Evolutionary conservation across 2,888 invertebrate genomes (phyloP), one percentile per base, ranked within the genome.

Genomic region (Julus scandinavius): DNA sequence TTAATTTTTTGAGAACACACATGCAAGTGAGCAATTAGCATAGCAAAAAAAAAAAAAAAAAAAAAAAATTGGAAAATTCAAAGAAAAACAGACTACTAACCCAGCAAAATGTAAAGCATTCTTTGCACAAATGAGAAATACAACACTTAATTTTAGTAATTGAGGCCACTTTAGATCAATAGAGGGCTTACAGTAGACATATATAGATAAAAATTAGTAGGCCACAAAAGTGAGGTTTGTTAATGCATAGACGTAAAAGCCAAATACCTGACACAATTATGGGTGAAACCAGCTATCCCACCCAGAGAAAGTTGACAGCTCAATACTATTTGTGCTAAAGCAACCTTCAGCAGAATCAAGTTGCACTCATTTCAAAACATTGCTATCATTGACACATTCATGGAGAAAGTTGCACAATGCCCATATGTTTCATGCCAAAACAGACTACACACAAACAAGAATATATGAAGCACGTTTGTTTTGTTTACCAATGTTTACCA

Each of bases 361-460:
- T 29, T 80, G 80, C 80, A 40, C 80, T 80, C 80, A 29, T 80
- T 80, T 80, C 80, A 15, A 80, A 80, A 80, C 38, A 80, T 38
- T 80, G 38, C 38, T 80, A 80, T 80, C 80, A 40, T 38, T 80
- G 80, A 40, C 80, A 80, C 13, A 29, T 13, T 13, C 80, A 7
- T 80, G 38, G 38, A 38, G 15, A 13, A 9, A 38, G 15, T 13
- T 80, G 38, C 38, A 40, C 80, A 40, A 80, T 38, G 80, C 80
- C 80, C 80, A 80, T 45, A 6, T 7, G 45, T 7, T 45, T 45
- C 45, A 45, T 45, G 45, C 45, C 45, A 45, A 45, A 45, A 45
- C 45, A 45, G 6, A 45, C 7, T 45, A 45, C 45, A 45, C 5
- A 45, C 45, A 45, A 45, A 7, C 45, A 45, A 45, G 45, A 45